Evolutionary conservation across 2,113 vertebrate genomes (phyloP).

Genomic region (Aphyosemion australe): DNA sequence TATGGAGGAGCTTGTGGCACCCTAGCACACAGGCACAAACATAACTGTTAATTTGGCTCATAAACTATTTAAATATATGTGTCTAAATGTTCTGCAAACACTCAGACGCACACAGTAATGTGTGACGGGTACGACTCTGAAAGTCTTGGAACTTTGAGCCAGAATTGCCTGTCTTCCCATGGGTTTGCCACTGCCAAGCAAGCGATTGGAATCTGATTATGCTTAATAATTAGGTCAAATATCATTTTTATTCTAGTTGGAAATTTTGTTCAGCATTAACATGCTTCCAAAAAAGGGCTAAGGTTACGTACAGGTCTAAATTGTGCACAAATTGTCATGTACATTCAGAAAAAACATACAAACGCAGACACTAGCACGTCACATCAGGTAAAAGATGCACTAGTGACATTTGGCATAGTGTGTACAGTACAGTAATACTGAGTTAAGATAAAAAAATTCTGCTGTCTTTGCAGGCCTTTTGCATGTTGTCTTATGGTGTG

Average conservation of each 20-base stretch:
- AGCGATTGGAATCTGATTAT: slow-evolving; percentile 6
- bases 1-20: slow-evolving; percentile 30
- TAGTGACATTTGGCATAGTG: slow-evolving; percentile 16
- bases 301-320: slow-evolving; percentile 17
- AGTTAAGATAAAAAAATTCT: slow-evolving; percentile 15
- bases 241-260: too few species aligned
- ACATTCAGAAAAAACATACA: slow-evolving; percentile 8
- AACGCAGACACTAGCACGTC: slow-evolving; percentile 6
- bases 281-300: not conserved
- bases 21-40: slow-evolving; percentile 5
- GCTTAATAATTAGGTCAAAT: too few species aligned
- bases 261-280: too few species aligned
- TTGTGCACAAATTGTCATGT: not conserved
- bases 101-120: not conserved
- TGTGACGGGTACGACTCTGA: slow-evolving; percentile 12
- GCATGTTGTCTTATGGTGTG: slow-evolving; percentile 28
- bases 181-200: slow-evolving; percentile 35
- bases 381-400: slow-evolving; percentile 5
- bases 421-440: not conserved
- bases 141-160: slow-evolving; percentile 38
- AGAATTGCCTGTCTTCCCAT: slow-evolving; percentile 44
- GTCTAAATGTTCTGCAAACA: not conserved
- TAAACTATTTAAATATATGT: slow-evolving; percentile 7
- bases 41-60: slow-evolving; percentile 23
- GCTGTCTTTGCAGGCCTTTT: slow-evolving; percentile 35